Percentiles rank a stretch among this genome's conserved stretches.
Evolutionary conservation across 1,140 invertebrate species (phyloP).

Genomic region (Atta colombica): DNA sequence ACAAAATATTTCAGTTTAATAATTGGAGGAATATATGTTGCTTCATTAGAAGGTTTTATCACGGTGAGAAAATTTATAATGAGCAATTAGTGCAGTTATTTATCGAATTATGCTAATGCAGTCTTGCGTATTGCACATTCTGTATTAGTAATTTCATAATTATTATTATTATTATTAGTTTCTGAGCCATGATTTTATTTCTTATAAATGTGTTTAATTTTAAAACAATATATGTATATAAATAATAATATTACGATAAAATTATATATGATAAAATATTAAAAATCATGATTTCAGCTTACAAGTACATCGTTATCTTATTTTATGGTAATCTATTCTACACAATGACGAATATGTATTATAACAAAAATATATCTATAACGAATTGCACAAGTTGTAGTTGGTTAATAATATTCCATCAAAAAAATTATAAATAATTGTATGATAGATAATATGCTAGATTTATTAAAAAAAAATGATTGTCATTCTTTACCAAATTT

Average conservation of each 20-base stretch:
- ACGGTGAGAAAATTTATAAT: slow-evolving; percentile 29
- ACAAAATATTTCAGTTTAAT: slow-evolving; percentile 1
- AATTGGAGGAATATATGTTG: slow-evolving; percentile 32
- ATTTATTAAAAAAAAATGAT: neutral
- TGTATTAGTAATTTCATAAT: neutral
- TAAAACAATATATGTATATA: neutral
- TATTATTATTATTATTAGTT: neutral
- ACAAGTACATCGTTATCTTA: slow-evolving; percentile 45
- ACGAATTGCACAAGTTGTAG: neutral
- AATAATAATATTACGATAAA: neutral
- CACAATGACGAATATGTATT: slow-evolving; percentile 26
- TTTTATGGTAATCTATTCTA: slow-evolving; percentile 43
- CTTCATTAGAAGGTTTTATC: slow-evolving; percentile 37
- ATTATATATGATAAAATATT: neutral
- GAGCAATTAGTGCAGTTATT: neutral
- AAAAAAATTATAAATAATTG: neutral
- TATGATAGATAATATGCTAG: neutral
- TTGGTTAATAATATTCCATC: neutral
- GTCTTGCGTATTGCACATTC: neutral
- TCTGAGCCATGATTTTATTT: neutral
- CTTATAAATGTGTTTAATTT: neutral
- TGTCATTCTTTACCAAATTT: neutral
- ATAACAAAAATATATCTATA: slow-evolving; percentile 6
- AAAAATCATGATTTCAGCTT: slow-evolving; percentile 28
- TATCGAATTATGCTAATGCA: neutral